Conservation (phyloP, 1,140 invertebrate species). For the Cherax destructor region DNA sequence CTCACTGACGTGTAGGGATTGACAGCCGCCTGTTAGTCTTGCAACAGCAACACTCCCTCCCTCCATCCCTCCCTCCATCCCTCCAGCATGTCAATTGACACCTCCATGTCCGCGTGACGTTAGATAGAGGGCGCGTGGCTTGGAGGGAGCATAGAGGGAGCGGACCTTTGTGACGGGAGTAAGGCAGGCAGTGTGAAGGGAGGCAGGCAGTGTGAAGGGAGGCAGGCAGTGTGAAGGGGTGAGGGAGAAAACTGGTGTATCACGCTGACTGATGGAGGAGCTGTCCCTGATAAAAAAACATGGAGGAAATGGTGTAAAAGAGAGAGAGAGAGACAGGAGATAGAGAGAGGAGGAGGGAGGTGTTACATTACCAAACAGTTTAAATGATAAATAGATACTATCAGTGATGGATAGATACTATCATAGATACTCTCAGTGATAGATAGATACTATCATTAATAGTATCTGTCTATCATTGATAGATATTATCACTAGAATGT, state of each 20-base stretch:
- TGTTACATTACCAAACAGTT: background rate
- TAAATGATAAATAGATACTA: background rate
- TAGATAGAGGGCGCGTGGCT: conserved; percentile 20
- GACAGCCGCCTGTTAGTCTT: conserved; percentile 11
- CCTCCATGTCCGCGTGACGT: conserved; percentile 26
- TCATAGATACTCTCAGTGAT: no score
- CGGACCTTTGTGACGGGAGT: background rate
- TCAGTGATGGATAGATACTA: no score
- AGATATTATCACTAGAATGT: no score
- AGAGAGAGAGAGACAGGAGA: no score
- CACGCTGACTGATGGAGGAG: no score
- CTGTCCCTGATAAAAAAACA: no score
- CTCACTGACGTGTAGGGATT: conserved; percentile 41
- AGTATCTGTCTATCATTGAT: no score
- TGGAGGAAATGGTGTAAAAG: no score
- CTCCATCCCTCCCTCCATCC: conserved; percentile 1
- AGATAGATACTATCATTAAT: no score
- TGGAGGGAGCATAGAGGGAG: background rate
- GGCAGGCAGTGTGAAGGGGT: background rate
- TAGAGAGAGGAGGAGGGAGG: background rate
- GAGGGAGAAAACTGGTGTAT: no score
- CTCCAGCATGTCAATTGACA: conserved; percentile 38
- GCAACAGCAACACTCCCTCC: background rate
- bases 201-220: background rate
- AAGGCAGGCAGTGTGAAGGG: background rate